phyloP scores from a whole-genome alignment of 2,888 invertebrate genomes.

The Trichogramma dendrolimi region DNA sequence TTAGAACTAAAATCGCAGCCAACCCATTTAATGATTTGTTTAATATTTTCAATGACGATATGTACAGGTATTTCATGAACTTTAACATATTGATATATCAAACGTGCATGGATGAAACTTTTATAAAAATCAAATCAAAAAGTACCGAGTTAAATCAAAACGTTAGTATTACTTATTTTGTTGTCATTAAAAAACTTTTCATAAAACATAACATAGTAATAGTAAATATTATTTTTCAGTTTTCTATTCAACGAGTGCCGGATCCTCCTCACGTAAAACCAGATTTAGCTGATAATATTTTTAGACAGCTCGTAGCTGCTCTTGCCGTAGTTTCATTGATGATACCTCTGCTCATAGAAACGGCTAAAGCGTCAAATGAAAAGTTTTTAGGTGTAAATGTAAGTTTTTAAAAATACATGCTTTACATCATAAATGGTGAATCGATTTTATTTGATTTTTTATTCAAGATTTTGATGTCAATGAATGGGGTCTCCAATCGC shows the following conservation, averaged over 20 bases:
- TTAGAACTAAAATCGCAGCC: too few relatives aligned
- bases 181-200: too few relatives aligned
- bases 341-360: slow-evolving; percentile 43
- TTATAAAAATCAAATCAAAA: slow-evolving; percentile 32
- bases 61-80: too few relatives aligned
- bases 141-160: slow-evolving; percentile 13
- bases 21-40: too few relatives aligned
- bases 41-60: too few relatives aligned
- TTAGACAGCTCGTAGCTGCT: slow-evolving; percentile 33
- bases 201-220: background rate
- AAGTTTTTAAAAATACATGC: slow-evolving; percentile 30
- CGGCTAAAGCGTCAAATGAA: slow-evolving; percentile 42
- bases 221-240: slow-evolving; percentile 25
- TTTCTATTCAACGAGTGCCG: slow-evolving; percentile 45
- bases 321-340: slow-evolving; percentile 35
- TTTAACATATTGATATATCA: slow-evolving; percentile 26
- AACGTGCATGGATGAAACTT: slow-evolving; percentile 40
- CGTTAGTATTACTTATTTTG: slow-evolving; percentile 12
- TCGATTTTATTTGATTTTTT: slow-evolving; percentile 1
- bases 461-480: slow-evolving; percentile 44
- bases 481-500: slow-evolving; percentile 45
- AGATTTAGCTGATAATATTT: slow-evolving; percentile 30
- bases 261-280: slow-evolving; percentile 40
- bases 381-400: slow-evolving; percentile 47
- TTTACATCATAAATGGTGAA: background rate